These are phyloP conservation scores for Pachyramphus minor DNA, from an alignment of 2,113 vertebrate genomes.

Conservation along the genomic window DNA sequence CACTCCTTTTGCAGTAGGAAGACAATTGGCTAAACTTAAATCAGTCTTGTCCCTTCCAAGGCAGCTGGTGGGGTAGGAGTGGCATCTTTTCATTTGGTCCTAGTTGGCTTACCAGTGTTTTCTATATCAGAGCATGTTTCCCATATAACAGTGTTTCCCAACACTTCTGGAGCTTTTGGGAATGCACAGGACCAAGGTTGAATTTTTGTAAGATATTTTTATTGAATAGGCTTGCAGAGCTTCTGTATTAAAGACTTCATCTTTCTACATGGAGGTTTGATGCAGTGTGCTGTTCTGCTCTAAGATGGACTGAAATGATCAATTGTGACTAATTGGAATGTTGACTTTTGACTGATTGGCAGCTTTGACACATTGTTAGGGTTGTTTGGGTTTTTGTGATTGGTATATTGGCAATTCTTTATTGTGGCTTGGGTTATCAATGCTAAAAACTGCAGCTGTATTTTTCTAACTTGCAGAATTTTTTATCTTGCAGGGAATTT, in stretches of 20 bases:
- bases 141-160: neutral
- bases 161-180: neutral
- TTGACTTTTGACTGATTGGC: neutral
- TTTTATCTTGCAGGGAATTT: conserved; percentile 77
- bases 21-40: neutral
- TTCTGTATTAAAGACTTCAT: neutral
- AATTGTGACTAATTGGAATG: neutral
- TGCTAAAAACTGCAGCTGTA: neutral
- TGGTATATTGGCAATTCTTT: neutral
- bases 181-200: neutral
- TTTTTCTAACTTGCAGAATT: conserved; percentile 8
- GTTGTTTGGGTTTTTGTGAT: neutral
- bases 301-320: neutral
- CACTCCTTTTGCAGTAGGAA: neutral
- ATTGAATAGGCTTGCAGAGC: neutral
- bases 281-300: neutral
- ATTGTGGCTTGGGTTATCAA: neutral
- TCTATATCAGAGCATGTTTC: neutral
- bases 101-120: neutral
- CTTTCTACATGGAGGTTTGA: neutral
- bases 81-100: neutral
- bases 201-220: neutral
- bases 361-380: neutral
- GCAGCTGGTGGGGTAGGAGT: neutral
- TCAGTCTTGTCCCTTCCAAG: neutral